Base-by-base conservation (phyloP, 2,888 invertebrate species). In the Nemotelus pantherinus region DNA sequence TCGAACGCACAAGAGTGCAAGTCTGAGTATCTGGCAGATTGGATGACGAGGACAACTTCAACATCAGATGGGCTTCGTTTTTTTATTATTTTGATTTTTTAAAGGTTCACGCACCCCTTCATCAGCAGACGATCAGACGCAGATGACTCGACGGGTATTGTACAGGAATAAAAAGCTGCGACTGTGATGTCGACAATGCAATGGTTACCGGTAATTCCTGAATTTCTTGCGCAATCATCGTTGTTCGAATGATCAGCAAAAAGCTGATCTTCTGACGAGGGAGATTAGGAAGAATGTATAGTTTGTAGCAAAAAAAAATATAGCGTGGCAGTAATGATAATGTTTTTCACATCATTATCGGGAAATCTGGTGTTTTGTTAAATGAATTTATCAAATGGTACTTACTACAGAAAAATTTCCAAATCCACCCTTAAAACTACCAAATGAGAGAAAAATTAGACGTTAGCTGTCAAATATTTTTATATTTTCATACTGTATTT, bases 71-170 rank as follows among this genome's bases (percentile, higher is more conserved):
- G n/a, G 72, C 60, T 72, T n/a, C 74, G 48, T 79, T 77, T 79
- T 77, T 77, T 75, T 57, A 39, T 78, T 41, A 76, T 77, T 77
- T 74, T 65, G 67, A 77, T 77, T 77, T 75, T 79, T 78, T 78
- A 71, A 70, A 78, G 75, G 79, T 79, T 79, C 78, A 78, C 78
- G 79, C 79, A 79, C 79, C 79, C 79, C 79, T 79, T 79, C 79
- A 78, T 77, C 79, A 77, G 53, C 65, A 76, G 45, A 76, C 74
- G 65, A 76, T 72, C 45, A 58, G 53, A 72, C 25, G 55, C 70
- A 70, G 70, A 70, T 55, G 70, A 43, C 41, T 70, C 50, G 71
- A 75, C 76, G 76, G 65, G 65, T 77, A 76, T 79, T 72, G 77
- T 77, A 68, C 77, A 55, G 10, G 50, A 10, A 39, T 65, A 47